A percentile compares a stretch with the other conserved stretches of the same genome.
These are phyloP conservation scores for Meandrina meandrites DNA, from an alignment of 92 coral and sea anemone species.

Conservation along the genomic window DNA sequence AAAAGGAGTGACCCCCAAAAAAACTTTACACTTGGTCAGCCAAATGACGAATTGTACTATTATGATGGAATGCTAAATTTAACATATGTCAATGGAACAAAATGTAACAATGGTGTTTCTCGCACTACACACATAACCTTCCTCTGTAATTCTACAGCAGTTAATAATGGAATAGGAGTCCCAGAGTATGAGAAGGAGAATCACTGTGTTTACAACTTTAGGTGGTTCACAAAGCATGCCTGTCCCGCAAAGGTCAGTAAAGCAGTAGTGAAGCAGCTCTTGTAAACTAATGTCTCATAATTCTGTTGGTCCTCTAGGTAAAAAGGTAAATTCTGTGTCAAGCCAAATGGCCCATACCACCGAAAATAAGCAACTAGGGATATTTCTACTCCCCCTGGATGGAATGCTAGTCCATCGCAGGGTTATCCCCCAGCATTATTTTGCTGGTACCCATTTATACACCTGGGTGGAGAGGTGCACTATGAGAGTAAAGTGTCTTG, in stretches of 20 bases:
- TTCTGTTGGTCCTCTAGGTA: no score
- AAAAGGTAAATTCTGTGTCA: no score
- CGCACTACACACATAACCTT: slow-evolving; percentile 83
- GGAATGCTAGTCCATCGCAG: no score
- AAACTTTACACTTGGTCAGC: slow-evolving; percentile 40
- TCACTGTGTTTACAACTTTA: slow-evolving; percentile 80
- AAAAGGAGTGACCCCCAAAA: neutral
- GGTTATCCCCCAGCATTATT: no score
- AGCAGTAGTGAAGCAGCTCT: no score
- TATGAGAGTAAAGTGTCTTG: no score
- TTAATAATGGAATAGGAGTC: slow-evolving; percentile 46
- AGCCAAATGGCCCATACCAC: no score
- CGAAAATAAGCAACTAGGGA: no score
- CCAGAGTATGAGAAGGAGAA: slow-evolving; percentile 78
- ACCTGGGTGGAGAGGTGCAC: no score
- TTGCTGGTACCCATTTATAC: no score
- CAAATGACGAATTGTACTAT: slow-evolving; percentile 67
- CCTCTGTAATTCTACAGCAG: slow-evolving; percentile 71
- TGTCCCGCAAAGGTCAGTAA: slow-evolving; percentile 89
- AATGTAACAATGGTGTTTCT: slow-evolving; percentile 41
- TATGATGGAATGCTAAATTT: slow-evolving; percentile 95
- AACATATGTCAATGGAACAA: slow-evolving; percentile 63
- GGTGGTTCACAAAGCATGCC: slow-evolving; percentile 92
- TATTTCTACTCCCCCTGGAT: no score
- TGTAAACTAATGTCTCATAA: no score